Conservation (phyloP, 2,113 vertebrate species). For the Prochilodus magdalenae region DNA sequence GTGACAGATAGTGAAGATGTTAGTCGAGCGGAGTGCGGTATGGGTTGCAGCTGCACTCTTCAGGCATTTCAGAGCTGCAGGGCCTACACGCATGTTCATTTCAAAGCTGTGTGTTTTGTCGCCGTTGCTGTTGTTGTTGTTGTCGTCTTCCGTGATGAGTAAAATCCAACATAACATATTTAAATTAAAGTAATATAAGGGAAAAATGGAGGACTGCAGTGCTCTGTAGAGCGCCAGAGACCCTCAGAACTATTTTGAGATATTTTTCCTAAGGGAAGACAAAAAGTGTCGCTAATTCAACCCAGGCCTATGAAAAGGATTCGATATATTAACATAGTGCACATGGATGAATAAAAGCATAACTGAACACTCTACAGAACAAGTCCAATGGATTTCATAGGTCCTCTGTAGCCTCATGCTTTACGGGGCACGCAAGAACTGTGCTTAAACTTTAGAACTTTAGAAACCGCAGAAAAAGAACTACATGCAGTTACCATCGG, state of each 20-base stretch:
- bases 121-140: too few relatives aligned
- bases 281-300: too few relatives aligned
- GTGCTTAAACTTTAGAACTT: too few relatives aligned
- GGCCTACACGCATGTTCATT: conserved; percentile 59
- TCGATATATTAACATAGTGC: neutral
- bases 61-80: neutral
- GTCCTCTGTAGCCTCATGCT: too few relatives aligned
- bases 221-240: neutral
- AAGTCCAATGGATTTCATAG: neutral
- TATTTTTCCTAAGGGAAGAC: too few relatives aligned
- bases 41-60: conserved; percentile 64
- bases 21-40: conserved; percentile 65
- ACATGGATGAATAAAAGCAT: neutral
- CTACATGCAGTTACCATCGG: neutral
- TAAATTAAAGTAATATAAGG: conserved; percentile 49
- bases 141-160: conserved; percentile 31
- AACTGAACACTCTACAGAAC: neutral
- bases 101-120: conserved; percentile 68
- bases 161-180: conserved; percentile 52
- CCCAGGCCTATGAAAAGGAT: neutral
- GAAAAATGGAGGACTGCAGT: conserved; percentile 5
- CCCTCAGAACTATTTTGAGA: too few relatives aligned
- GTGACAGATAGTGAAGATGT: conserved; percentile 66
- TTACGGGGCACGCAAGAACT: too few relatives aligned
- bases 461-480: neutral